Conservation (phyloP, 2,797 vertebrate species). For the Typhlichthys eigenmanni region DNA sequence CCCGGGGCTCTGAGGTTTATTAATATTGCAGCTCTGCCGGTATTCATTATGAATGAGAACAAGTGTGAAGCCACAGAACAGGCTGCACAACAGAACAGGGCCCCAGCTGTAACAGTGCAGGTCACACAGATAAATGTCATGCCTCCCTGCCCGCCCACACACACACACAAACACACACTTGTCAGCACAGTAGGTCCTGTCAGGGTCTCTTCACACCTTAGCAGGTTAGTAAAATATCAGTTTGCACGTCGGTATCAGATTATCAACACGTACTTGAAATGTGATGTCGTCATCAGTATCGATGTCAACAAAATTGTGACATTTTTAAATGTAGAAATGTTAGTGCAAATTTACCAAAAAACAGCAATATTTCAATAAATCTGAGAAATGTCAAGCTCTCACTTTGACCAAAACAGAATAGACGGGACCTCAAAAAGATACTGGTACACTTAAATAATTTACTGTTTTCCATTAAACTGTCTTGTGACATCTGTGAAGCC, state of each 20-base stretch:
- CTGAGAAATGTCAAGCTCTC: constrained; percentile 1
- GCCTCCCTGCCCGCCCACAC: constrained; percentile 31
- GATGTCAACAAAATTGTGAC: too few relatives aligned
- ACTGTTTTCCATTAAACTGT: constrained; percentile 76
- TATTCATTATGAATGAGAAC: constrained; percentile 83
- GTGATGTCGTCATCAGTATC: too few relatives aligned
- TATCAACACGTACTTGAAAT: too few relatives aligned
- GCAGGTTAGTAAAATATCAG: not conserved
- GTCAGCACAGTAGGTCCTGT: constrained; percentile 25
- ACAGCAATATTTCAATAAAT: too few relatives aligned
- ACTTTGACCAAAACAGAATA: constrained; percentile 21
- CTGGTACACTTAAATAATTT: constrained; percentile 68
- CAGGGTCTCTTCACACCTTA: not conserved
- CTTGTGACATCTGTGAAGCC: constrained; percentile 74
- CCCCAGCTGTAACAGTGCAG: constrained; percentile 63
- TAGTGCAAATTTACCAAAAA: too few relatives aligned
- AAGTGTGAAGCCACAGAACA: constrained; percentile 73
- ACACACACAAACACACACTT: constrained; percentile 24
- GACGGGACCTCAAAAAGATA: constrained; percentile 35
- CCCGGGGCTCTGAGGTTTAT: constrained; percentile 67
- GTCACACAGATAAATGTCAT: constrained; percentile 64
- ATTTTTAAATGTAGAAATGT: too few relatives aligned
- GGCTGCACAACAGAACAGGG: constrained; percentile 67
- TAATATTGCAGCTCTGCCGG: constrained; percentile 74
- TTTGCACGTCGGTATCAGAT: too few relatives aligned